Evolutionary conservation across 2,888 invertebrate genomes (phyloP), one percentile per base, ranked within the genome.

Genomic region (Tipula confusa): DNA sequence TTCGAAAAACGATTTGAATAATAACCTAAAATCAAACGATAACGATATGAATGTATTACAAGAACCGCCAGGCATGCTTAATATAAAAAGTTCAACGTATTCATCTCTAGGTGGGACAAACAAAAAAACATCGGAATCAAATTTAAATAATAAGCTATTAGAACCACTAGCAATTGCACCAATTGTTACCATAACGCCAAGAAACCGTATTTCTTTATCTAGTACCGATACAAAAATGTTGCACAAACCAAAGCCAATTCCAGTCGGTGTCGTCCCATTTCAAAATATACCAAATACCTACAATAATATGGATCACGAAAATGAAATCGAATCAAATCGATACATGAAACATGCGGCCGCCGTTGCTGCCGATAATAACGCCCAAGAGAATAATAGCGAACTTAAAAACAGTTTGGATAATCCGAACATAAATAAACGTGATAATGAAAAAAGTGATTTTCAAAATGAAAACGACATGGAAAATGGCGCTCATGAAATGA

Each of bases 401-500:
- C 38, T 11, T 18, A 64, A 31, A 83, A 79, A 79, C 7, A 31
- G n/a, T 31, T 31, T 64, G 11, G 82, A 83, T n/a, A 48, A 83
- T 43, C 31, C 31, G 7, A 38, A 80, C 38, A n/a, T 79, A n/a
- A n/a, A 38, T 79, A 80, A 43, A 18, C 48, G 79, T 3, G 82
- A 81, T 64, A 84, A 18, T 38, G 86, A 87, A 81, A 89, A 89
- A 84, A 89, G 88, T 86, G 29, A 83, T 83, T 83, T 83, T 43
- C 43, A 48, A 43, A 83, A 83, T 83, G 83, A 29, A 6, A 83
- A 84, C 38, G 87, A 88, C 48, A 87, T 87, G 64, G 90, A 89
- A 83, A 89, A 89, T 13, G 89, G 88, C 1, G 89, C 89, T 1
- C 89, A 88, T 84, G 89, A 89, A 85, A 87, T 89, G 0, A 89